A percentile compares a stretch with the other conserved stretches of the same genome.
These are phyloP conservation scores for Tokudaia muenninki DNA, from an alignment of 2,797 vertebrate species.

Conservation along the genomic window DNA sequence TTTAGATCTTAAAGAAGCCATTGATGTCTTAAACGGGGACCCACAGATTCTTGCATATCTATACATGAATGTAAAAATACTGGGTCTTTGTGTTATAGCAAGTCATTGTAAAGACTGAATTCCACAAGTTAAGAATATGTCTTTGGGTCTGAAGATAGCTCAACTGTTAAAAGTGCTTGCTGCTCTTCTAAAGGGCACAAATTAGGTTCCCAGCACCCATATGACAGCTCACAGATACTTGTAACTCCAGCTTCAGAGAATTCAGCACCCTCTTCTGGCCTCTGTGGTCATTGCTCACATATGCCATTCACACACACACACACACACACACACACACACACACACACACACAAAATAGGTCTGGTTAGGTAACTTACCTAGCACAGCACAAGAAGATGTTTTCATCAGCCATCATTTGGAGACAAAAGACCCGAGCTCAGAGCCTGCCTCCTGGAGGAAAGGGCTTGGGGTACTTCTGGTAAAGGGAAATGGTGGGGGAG, in stretches of 20 bases:
- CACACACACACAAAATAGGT: not conserved
- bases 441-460: too few relatives aligned
- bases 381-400: not conserved
- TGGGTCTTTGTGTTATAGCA: conserved; percentile 27
- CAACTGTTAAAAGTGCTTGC: not conserved
- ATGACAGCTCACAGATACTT: not conserved
- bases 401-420: not conserved
- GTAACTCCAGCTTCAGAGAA: not conserved
- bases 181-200: not conserved
- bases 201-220: not conserved
- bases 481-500: too few relatives aligned
- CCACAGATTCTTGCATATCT: conserved; percentile 14
- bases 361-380: not conserved
- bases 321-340: not conserved
- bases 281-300: not conserved
- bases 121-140: conserved; percentile 48
- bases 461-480: too few relatives aligned
- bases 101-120: conserved; percentile 34
- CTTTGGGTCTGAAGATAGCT: not conserved
- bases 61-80: conserved; percentile 11
- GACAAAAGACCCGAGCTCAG: too few relatives aligned
- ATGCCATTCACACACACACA: not conserved
- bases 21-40: conserved; percentile 15
- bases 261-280: not conserved
- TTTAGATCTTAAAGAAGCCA: conserved; percentile 12